Conservation (phyloP, 1,140 invertebrate species). For the Galleria mellonella region DNA sequence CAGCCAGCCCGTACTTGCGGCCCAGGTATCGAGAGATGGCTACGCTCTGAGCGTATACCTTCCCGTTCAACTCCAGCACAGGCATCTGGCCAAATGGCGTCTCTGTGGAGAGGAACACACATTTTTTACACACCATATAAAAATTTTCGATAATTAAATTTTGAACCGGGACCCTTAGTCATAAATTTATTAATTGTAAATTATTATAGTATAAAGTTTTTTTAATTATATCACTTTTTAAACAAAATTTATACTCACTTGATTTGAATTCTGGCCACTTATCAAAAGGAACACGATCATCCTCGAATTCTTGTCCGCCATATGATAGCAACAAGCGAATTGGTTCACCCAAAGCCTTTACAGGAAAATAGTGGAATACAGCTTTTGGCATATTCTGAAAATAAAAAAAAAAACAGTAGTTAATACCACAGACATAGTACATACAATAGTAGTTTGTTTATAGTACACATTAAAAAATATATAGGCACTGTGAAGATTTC, state of each 20-base stretch:
- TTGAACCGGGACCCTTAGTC: no score
- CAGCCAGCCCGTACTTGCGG: conserved; percentile 72
- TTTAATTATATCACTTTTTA: no score
- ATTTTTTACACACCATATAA: not conserved
- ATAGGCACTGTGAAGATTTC: no score
- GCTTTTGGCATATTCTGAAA: conserved; percentile 39
- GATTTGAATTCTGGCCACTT: conserved; percentile 70
- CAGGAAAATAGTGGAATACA: conserved; percentile 39
- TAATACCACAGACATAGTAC: no score
- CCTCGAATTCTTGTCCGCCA: conserved; percentile 80
- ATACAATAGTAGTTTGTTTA: not conserved
- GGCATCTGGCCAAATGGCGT: conserved; percentile 79
- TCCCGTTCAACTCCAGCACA: conserved; percentile 80
- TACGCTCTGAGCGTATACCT: conserved; percentile 77
- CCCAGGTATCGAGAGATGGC: conserved; percentile 81
- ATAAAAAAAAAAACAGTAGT: not conserved
- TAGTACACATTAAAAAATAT: no score
- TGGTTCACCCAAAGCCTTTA: conserved; percentile 39
- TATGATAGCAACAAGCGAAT: conserved; percentile 81
- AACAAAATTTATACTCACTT: conserved; percentile 21
- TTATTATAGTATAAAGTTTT: no score
- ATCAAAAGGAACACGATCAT: conserved; percentile 74
- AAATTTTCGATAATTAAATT: not conserved
- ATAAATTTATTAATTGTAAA: no score
- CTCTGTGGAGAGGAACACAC: conserved; percentile 13